phyloP scores from a whole-genome alignment of 2,113 vertebrate species.

The Passer domesticus region DNA sequence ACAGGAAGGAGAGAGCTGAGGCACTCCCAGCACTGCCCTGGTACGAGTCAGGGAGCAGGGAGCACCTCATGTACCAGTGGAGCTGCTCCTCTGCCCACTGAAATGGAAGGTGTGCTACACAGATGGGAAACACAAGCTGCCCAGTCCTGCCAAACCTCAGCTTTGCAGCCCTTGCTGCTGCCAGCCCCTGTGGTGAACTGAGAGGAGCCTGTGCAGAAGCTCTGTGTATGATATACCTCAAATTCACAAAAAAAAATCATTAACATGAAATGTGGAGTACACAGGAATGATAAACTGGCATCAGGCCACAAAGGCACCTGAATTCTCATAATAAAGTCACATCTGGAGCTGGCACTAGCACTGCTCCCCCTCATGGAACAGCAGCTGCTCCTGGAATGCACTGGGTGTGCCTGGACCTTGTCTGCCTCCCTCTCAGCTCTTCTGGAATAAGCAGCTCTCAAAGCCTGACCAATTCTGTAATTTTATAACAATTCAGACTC shows the following conservation, averaged over 20 bases:
- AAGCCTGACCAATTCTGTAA: background rate
- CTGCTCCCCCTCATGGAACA: accelerated
- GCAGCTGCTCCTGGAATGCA: accelerated
- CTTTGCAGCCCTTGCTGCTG: background rate
- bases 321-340: background rate
- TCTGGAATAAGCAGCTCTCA: background rate
- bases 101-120: background rate
- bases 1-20: background rate
- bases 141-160: background rate
- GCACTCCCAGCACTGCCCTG: background rate
- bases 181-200: background rate
- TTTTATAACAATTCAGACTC: background rate
- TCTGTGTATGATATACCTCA: background rate
- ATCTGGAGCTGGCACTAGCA: background rate
- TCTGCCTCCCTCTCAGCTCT: background rate
- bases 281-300: background rate
- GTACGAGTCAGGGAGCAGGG: background rate
- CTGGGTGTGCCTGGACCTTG: accelerated
- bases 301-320: background rate
- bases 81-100: background rate
- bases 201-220: background rate
- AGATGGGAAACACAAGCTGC: background rate
- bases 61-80: background rate
- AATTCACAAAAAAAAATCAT: background rate
- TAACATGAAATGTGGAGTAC: background rate